Conservation (phyloP, 2,113 vertebrate genomes). For the Clarias magur region DNA sequence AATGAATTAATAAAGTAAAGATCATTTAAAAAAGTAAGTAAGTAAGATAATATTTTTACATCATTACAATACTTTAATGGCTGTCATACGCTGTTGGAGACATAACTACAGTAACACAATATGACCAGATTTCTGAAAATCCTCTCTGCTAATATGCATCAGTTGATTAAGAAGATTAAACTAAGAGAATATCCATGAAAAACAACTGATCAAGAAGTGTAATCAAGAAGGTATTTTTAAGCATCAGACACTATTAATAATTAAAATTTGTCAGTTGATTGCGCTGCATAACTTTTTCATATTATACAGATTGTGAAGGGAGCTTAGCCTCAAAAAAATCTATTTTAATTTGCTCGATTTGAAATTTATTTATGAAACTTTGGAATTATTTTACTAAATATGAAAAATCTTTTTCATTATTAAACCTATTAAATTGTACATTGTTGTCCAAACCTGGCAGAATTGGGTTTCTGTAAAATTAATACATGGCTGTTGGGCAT, state of each 20-base stretch:
- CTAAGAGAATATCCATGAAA: not conserved
- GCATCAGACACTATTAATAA: not conserved
- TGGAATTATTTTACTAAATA: not conserved
- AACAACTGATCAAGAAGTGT: not conserved
- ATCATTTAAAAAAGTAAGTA: too few species aligned
- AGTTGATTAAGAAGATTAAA: not conserved
- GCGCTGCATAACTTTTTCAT: not conserved
- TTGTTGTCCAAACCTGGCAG: not conserved
- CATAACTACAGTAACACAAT: not conserved
- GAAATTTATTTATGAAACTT: not conserved
- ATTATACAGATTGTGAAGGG: not conserved
- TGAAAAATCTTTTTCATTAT: not conserved
- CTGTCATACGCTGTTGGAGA: not conserved
- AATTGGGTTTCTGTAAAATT: not conserved
- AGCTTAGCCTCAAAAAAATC: not conserved
- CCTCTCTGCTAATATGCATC: not conserved
- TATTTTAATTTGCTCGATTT: not conserved
- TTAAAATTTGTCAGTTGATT: not conserved
- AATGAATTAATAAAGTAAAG: too few species aligned
- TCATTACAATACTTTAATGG: too few species aligned
- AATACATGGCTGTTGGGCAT: not conserved
- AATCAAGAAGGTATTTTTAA: not conserved
- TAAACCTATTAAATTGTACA: not conserved
- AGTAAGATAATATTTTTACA: too few species aligned
- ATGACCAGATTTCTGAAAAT: not conserved